Conservation (phyloP, 2,888 invertebrate species). For the Synanthedon myopaeformis region DNA sequence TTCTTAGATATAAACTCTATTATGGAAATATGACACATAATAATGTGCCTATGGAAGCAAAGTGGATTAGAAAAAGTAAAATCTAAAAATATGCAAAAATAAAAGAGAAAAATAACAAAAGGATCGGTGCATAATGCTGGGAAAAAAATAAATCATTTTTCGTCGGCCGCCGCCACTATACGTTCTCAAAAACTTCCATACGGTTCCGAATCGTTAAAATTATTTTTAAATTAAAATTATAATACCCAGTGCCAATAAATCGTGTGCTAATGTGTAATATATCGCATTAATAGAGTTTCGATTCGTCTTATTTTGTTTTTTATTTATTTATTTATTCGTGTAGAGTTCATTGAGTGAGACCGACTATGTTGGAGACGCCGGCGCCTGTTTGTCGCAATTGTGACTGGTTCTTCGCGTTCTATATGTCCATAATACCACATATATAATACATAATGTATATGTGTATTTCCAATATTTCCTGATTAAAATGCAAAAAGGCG, state of each 20-base stretch:
- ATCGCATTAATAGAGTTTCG: conserved; percentile 29
- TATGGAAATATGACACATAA: too few species aligned
- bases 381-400: conserved; percentile 62
- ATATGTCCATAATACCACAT: conserved; percentile 50
- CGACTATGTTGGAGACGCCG: conserved; percentile 10
- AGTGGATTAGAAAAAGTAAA: too few species aligned
- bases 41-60: too few species aligned
- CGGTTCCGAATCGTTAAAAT: too few species aligned
- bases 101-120: too few species aligned
- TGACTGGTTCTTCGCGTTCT: conserved; percentile 66
- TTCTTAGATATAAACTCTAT: too few species aligned
- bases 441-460: conserved; percentile 11
- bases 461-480: conserved; percentile 52
- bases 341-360: conserved; percentile 54
- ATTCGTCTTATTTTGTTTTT: conserved; percentile 33
- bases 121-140: too few species aligned
- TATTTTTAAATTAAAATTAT: too few species aligned
- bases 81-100: too few species aligned
- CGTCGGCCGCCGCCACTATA: too few species aligned
- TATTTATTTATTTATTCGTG: conserved; percentile 45
- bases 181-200: too few species aligned
- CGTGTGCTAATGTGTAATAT: conserved; percentile 1
- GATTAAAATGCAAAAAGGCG: conserved; percentile 60
- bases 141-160: too few species aligned
- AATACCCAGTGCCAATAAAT: not conserved